Evolutionary conservation across 2,888 invertebrate genomes (phyloP), one percentile per base, ranked within the genome.

Genomic region (Parochlus steinenii): DNA sequence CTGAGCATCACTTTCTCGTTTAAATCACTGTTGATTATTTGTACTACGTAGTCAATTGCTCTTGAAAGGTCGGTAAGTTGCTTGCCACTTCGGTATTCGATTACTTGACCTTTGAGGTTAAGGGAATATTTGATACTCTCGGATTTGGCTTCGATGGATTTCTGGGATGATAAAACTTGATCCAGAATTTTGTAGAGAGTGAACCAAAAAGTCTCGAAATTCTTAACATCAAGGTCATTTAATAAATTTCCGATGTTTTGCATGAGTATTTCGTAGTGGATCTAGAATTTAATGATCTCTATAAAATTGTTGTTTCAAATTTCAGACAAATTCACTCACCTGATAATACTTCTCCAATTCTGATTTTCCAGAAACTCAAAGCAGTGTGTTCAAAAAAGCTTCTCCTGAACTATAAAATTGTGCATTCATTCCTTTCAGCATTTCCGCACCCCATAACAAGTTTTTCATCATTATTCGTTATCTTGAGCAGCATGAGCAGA

Each of bases 381-480:
- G 61, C 10, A 81, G 61, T 29, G 80, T 53, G 22, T 69, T 67
- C 3, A 90, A 53, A 46, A 85, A 72, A 37, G 67, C 64, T 33
- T 74, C 74, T 2, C 81, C 71, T 46, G 78, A 77, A 42, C 80
- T 87, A 53, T 95, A 90, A 50, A 93, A 82, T 47, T 83, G 77
- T 2, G 78, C 76, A 39, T 72, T 64, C 0, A 86, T 74, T 19
- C 92, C 92, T 49, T 75, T 74, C 27, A 90, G 56, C 37, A 87
- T 79, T 63, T 1, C 89, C 87, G 55, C 86, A 80, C 5, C 93
- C 93, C 33, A 66, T 56, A 11, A 75, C 61, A 41, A 78, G 75
- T 78, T 80, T 66, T 60, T 81, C 80, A 58, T 79, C 71, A 10
- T 62, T 63, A 42, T 72, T 61, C 23, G 87, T 62, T 34, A 72